Conservation (phyloP, 2,797 vertebrate genomes). For the Dryobates pubescens region DNA sequence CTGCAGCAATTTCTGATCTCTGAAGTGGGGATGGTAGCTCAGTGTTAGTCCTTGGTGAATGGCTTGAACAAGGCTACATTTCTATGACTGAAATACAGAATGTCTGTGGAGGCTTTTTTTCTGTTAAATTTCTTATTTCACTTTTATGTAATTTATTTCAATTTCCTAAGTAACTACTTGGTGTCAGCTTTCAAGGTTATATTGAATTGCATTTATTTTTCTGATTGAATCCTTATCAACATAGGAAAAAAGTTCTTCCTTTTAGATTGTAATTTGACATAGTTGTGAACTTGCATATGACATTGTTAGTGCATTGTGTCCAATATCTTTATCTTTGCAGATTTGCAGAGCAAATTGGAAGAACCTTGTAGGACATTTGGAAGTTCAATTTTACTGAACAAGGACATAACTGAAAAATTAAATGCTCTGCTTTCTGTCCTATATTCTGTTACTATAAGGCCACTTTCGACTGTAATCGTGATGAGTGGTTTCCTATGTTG, state of each 20-base stretch:
- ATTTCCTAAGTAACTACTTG: conserved; percentile 7
- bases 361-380: not conserved
- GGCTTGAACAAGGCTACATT: conserved; percentile 18
- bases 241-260: not conserved
- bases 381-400: not conserved
- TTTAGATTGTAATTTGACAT: not conserved
- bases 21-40: not conserved
- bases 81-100: not conserved
- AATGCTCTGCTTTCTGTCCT: not conserved
- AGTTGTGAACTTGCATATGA: not conserved
- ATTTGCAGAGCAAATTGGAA: not conserved
- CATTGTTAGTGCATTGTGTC: not conserved
- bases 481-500: not conserved
- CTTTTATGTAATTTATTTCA: conserved; percentile 39
- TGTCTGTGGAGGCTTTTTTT: not conserved
- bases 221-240: not conserved
- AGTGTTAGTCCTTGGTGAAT: not conserved
- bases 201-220: conserved; percentile 25
- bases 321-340: not conserved
- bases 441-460: not conserved
- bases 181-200: not conserved
- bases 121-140: not conserved
- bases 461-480: not conserved
- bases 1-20: conserved; percentile 10
- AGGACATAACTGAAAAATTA: not conserved